Base-by-base conservation (phyloP, 2,797 vertebrate genomes). In the Semotilus atromaculatus region DNA sequence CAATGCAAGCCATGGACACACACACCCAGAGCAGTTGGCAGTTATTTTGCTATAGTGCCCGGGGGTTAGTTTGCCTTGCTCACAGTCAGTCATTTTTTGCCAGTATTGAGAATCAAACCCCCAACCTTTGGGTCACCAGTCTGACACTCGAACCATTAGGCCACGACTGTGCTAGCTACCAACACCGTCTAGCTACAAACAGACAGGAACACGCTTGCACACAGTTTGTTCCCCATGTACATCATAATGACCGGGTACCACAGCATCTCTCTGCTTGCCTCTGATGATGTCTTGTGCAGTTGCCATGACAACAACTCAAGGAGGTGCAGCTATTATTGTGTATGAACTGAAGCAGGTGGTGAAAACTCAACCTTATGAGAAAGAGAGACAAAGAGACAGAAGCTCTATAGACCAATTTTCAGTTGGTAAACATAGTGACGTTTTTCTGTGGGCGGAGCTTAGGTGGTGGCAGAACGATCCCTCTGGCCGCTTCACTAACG, bases 231-330 rank as follows among this genome's bases (percentile, higher is more conserved):
- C 31, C 5, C 51, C 21, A n/a, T 62, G 31, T 23, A 76, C 16
- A 67, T 66, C 43, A 75, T 76, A 55, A 83, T 55, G 60, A 76
- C 16, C 9, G 43, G 23, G 60, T 76, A 68, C 70, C 70, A 71
- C 23, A 70, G 7, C 29, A 60, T 80, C 55, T 67, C 53, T 80
- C 38, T 66, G 51, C 74, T 85, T 31, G 55, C 71, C 45, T 60
- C 80, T 64, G 78, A 85, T 29, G 40, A 83, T 73, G 81, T 82
- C 77, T 81, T 83, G 48, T 78, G 81, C 40, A 84, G 88, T 87
- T 83, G 80, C 83, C 58, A 85, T 89, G 78, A 76, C 83, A 85
- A 87, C 88, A 67, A 81, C 53, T 86, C 72, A 84, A 89, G 77
- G 48, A 87, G 83, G 76, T 67, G 51, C 51, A 64, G 82, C 55